Conservation (phyloP, 2,888 invertebrate species). For the Melanostoma mellinum region DNA sequence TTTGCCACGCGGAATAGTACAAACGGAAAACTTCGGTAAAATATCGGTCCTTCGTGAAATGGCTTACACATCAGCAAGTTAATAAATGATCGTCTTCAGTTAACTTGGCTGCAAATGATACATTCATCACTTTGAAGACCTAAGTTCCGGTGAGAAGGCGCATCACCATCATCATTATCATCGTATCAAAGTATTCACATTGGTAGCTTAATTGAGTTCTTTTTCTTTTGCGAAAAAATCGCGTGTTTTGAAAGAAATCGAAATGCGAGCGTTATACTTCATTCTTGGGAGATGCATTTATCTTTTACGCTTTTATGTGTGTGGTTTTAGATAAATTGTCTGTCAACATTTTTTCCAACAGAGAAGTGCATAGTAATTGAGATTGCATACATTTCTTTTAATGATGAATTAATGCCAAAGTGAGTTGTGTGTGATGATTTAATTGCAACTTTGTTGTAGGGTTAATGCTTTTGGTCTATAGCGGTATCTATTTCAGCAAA, state of each 20-base stretch:
- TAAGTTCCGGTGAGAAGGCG: constrained; percentile 51
- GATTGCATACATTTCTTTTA: neutral
- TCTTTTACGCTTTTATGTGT: constrained; percentile 32
- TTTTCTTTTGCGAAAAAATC: constrained; percentile 34
- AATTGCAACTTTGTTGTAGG: constrained; percentile 14
- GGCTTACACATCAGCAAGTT: constrained; percentile 18
- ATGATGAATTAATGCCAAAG: neutral
- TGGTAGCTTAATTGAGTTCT: constrained; percentile 49
- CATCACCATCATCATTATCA: constrained; percentile 6
- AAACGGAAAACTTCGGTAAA: constrained; percentile 20
- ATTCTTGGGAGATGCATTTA: constrained; percentile 56
- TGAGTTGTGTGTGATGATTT: neutral
- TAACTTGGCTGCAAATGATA: constrained; percentile 45
- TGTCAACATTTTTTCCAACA: constrained; percentile 52
- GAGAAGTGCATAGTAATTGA: constrained; percentile 10
- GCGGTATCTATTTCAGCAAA: too few relatives aligned
- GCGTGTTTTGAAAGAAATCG: constrained; percentile 63
- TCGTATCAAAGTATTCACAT: constrained; percentile 5
- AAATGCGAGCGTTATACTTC: constrained; percentile 57
- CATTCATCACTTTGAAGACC: constrained; percentile 62
- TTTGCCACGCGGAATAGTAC: constrained; percentile 23
- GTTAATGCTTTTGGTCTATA: neutral
- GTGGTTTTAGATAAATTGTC: constrained; percentile 53
- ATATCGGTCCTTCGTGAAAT: constrained; percentile 26
- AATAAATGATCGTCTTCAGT: constrained; percentile 50